Evolutionary conservation across 2,888 invertebrate species (phyloP).

Genomic region (Metellina segmentata): DNA sequence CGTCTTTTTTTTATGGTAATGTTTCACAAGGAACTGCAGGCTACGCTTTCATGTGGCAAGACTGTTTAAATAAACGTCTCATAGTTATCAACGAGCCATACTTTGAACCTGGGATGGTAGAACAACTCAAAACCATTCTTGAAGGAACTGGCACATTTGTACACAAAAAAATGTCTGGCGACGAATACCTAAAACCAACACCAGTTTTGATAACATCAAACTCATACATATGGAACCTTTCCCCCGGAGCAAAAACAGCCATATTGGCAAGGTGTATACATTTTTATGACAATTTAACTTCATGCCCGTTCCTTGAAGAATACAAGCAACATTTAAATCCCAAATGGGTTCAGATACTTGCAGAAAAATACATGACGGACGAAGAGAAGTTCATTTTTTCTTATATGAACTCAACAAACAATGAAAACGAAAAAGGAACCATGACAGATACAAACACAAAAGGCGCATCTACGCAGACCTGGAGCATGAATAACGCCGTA

Average conservation of each 20-base stretch:
- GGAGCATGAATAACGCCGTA: no score
- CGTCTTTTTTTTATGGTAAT: neutral
- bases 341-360: neutral
- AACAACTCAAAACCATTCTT: constrained; percentile 24
- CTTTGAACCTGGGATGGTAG: constrained; percentile 11
- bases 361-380: no score
- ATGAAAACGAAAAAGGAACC: no score
- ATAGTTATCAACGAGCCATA: constrained; percentile 43
- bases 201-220: constrained; percentile 37
- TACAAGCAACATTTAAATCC: neutral
- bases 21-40: constrained; percentile 13
- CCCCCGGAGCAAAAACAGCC: neutral
- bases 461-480: no score
- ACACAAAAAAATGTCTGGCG: constrained; percentile 16
- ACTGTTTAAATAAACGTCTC: constrained; percentile 18
- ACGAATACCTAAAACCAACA: constrained; percentile 31
- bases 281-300: constrained; percentile 16
- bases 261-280: neutral
- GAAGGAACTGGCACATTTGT: constrained; percentile 45
- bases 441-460: no score
- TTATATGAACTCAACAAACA: no score
- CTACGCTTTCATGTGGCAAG: constrained; percentile 38
- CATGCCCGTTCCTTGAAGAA: neutral
- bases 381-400: no score
- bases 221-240: constrained; percentile 9